A percentile compares a stretch with the other conserved stretches of the same genome.
phyloP scores from a whole-genome alignment of 1,140 invertebrate genomes.

The Coptotermes formosanus region DNA sequence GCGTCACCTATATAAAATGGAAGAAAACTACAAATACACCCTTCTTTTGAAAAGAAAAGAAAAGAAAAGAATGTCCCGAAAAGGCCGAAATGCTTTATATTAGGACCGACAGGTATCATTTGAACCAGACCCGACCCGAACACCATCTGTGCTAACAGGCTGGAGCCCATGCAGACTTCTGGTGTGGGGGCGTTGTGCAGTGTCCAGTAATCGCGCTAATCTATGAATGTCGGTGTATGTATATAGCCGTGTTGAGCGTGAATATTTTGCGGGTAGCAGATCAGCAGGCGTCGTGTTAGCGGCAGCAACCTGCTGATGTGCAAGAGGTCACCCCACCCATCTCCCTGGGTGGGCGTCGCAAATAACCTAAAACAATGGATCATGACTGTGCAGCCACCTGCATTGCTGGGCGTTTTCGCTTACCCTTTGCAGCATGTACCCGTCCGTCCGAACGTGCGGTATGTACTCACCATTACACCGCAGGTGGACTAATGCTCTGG shows the following conservation, averaged over 20 bases:
- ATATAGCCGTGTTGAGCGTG: background rate
- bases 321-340: background rate
- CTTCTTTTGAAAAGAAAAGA: no score
- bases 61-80: no score
- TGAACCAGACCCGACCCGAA: no score
- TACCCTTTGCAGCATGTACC: background rate
- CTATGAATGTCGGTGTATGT: no score
- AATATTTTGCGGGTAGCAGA: background rate
- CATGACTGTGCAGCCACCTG: background rate
- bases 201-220: no score
- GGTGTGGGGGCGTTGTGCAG: no score
- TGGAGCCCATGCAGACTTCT: no score
- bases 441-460: background rate
- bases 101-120: no score
- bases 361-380: constrained; percentile 7
- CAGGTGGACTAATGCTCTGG: background rate
- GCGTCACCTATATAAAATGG: no score
- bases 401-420: background rate
- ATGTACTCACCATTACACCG: background rate
- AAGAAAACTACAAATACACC: no score
- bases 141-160: no score
- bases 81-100: no score
- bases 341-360: background rate
- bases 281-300: background rate
- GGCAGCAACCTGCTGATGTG: background rate